A percentile compares a stretch with the other conserved stretches of the same genome.
Conservation (phyloP, 2,888 invertebrate species). For the Uropetala carovei region DNA sequence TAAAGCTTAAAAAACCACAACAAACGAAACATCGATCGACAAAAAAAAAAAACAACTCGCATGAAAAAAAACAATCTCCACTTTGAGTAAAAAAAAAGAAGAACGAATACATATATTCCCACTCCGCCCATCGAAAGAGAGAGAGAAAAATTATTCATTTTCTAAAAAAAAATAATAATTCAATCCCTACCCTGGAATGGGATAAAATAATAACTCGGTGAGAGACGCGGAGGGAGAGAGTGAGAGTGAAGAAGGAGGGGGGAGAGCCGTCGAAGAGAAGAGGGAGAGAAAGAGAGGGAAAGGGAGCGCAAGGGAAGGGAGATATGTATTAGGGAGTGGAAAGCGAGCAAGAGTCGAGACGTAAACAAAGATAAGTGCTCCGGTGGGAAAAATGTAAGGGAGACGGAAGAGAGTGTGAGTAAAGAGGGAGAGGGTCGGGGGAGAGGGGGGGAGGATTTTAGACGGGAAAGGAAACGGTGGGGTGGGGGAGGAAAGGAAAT, state of each 20-base stretch:
- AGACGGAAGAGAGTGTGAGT: background rate
- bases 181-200: background rate
- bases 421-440: background rate
- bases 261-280: background rate
- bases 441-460: background rate
- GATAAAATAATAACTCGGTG: background rate
- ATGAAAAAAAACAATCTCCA: too few species aligned
- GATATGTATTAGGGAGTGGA: background rate
- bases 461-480: background rate
- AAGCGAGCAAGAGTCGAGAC: background rate
- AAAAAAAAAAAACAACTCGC: too few species aligned
- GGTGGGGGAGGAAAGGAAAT: background rate
- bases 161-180: background rate
- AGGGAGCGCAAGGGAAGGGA: background rate
- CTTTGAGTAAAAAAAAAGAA: too few species aligned
- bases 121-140: too few species aligned
- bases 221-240: background rate
- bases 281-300: background rate
- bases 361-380: conserved; percentile 24
- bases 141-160: too few species aligned
- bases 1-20: too few species aligned
- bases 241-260: too few species aligned
- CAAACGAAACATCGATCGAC: too few species aligned
- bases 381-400: background rate
- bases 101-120: too few species aligned